A percentile compares a stretch with the other conserved stretches of the same genome.
Conservation (phyloP, 2,888 invertebrate species). For the Watsonalla binaria region DNA sequence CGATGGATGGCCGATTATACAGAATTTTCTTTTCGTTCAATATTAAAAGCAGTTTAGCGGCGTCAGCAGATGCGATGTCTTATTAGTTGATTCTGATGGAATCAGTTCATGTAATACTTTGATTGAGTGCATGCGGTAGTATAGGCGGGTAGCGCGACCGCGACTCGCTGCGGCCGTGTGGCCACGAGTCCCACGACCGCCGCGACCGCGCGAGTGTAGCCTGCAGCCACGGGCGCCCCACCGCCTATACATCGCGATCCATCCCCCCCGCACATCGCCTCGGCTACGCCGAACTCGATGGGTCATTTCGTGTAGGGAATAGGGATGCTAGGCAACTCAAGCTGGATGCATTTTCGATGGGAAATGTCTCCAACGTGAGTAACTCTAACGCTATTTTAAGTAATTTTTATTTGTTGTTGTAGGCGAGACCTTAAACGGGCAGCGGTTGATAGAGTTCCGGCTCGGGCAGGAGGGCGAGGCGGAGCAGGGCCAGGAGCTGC, state of each 20-base stretch:
- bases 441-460: constrained; percentile 91
- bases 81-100: neutral
- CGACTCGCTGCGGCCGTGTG: constrained; percentile 36
- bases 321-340: constrained; percentile 26
- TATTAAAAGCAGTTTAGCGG: constrained; percentile 17
- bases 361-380: constrained; percentile 3
- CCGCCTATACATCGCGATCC: constrained; percentile 46
- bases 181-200: constrained; percentile 25
- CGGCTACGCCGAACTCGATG: constrained; percentile 34
- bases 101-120: constrained; percentile 2
- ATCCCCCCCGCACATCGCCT: constrained; percentile 20
- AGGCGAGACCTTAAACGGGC: constrained; percentile 91
- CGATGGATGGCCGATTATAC: constrained; percentile 32
- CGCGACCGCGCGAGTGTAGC: constrained; percentile 54
- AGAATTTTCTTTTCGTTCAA: constrained; percentile 10
- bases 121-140: constrained; percentile 32
- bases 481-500: constrained; percentile 78
- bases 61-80: constrained; percentile 33
- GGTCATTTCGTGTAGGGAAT: constrained; percentile 53
- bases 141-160: constrained; percentile 50
- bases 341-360: neutral
- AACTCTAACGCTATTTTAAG: neutral
- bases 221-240: constrained; percentile 65
- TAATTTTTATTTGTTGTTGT: constrained; percentile 27
- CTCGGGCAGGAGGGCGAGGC: constrained; percentile 79